phyloP scores from a whole-genome alignment of 2,113 vertebrate genomes.

The Brevimyrus niger region DNA sequence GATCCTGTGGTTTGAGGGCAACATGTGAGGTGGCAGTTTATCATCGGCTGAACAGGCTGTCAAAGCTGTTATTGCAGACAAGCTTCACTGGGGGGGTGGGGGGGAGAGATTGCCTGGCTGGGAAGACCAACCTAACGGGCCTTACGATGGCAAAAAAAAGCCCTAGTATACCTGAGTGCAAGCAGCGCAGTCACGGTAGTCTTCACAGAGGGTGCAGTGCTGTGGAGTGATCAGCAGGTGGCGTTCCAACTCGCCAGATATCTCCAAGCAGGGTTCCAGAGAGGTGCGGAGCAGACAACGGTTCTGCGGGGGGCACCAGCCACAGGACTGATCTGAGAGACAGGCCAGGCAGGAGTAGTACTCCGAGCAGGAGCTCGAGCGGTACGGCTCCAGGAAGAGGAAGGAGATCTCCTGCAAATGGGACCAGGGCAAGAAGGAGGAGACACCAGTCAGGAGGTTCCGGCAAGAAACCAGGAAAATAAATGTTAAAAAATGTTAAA shows the following conservation, averaged over 20 bases:
- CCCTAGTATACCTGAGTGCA: constrained; percentile 67
- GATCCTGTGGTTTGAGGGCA: constrained; percentile 56
- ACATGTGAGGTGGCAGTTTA: background rate
- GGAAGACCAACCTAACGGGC: background rate
- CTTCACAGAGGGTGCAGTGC: constrained; percentile 79
- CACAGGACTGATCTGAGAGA: constrained; percentile 81
- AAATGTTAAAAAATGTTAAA: background rate
- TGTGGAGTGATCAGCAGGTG: constrained; percentile 73
- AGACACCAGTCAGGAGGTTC: background rate
- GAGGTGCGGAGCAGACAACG: constrained; percentile 63
- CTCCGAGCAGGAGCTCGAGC: constrained; percentile 63
- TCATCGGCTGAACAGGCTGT: background rate
- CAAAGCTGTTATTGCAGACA: background rate
- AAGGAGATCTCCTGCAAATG: constrained; percentile 77
- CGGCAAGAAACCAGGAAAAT: background rate
- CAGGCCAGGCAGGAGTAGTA: constrained; percentile 80
- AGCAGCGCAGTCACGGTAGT: constrained; percentile 79
- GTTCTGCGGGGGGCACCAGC: constrained; percentile 72
- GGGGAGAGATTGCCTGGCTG: background rate
- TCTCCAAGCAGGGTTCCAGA: constrained; percentile 55
- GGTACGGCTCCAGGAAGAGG: constrained; percentile 81
- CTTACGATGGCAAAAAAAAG: background rate
- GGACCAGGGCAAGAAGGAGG: background rate
- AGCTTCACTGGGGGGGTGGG: background rate
- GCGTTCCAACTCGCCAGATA: constrained; percentile 39